Evolutionary conservation across 2,888 invertebrate species (phyloP), one percentile per base, ranked within the genome.

Genomic region (Alloscopus bannaensis): DNA sequence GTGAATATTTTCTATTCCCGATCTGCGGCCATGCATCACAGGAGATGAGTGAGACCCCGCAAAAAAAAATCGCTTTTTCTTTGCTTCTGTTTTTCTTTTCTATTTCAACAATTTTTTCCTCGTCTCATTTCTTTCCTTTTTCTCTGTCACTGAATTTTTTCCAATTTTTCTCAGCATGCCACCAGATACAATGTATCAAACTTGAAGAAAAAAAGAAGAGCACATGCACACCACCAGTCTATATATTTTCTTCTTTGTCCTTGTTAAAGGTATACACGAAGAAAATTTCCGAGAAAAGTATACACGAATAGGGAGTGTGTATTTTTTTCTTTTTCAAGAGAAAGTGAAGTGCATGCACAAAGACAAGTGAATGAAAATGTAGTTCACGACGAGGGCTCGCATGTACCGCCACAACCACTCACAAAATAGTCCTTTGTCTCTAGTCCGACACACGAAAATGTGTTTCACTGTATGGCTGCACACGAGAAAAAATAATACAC

Each of bases 151-250:
- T 42, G 42, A 72, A 62, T 52, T 55, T 64, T 26, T 47, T 29
- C 70, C n/a, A 60, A 71, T 71, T 62, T 71, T 71, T 62, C 60
- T 64, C 64, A 72, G 72, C n/a, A n/a, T 72, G 52, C 52, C 72
- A 72, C 64, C 50, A 62, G 60, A 42, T 42, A 50, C 8, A 50
- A n/a, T 8, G 22, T 20, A 18, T 2, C 4, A 24, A 13, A 36
- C 36, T 36, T 6, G 36, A 36, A 36, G 36, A 13, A 36, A 36
- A 36, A 36, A 8, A 13, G 36, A 36, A 13, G 13, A 36, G 36
- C 36, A 36, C 36, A 36, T 36, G 13, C 36, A 36, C 36, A 8
- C 36, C 36, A 36, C 8, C 6, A 36, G 13, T 36, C 6, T 13
- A 36, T 36, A 36, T 36, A 36, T 36, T 8, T n/a, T n/a, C n/a